Base-by-base conservation (phyloP, 2,113 vertebrate genomes). In the Cynoglossus semilaevis region DNA sequence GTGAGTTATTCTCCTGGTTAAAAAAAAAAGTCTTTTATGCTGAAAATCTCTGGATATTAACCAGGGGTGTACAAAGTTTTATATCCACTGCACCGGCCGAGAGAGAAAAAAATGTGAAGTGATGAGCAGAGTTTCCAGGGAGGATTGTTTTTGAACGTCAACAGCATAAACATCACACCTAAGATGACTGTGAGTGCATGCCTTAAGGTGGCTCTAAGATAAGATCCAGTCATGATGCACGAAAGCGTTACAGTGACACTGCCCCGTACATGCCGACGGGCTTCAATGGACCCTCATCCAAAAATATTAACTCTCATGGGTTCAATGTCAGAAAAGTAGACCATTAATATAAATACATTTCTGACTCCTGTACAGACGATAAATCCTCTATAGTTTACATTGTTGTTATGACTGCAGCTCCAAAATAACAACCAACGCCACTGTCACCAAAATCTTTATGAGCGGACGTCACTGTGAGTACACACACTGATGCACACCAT, bases 371-470 rank as follows among this genome's bases (percentile, higher is more conserved):
- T 76, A 87, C 68, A 78, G 58, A 82, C 74, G 81, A 74, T 72
- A 74, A 79, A 82, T 67, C 73, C 63, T 88, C 63, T 69, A 72
- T 29, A 29, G 22, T 29, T 43, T 69, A 80, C 76, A 82, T 68
- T 85, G 63, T 66, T 75, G 74, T 79, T 78, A 88, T 76, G 71
- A 64, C 77, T 79, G 70, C 81, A 83, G 81, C 77, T 85, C 79
- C 74, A 80, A 82, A 84, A 81, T 80, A 87, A 85, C 82, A 87
- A 81, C 82, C 79, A 81, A 91, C 79, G 84, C 76, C 82, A 86
- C 52, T 45, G 63, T 79, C 84, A 91, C 83, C 81, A 85, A 84
- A 77, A 72, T 87, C 81, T 80, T 82, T 81, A 83, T 67, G 76
- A 85, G 82, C 77, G 75, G 48, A 82, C 49, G 77, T 65, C 74